Evolutionary conservation across 2,113 vertebrate species (phyloP).

Genomic region (Nematolebias whitei): DNA sequence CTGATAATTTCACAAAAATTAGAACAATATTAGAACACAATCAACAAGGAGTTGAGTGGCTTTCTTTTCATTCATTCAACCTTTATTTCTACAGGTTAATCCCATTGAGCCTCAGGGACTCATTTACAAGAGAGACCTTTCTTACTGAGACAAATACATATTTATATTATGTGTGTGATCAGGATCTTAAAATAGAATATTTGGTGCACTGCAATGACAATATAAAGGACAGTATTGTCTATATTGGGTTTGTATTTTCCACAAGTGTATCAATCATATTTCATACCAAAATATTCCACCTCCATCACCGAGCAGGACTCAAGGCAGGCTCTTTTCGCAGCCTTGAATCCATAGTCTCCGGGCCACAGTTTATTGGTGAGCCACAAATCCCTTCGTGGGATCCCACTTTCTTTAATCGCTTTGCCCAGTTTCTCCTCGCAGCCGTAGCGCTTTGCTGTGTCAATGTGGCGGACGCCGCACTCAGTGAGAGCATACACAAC

Average conservation of each 20-base stretch:
- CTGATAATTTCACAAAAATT: background rate
- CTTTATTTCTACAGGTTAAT: too few species aligned
- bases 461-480: conserved; percentile 80
- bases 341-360: conserved; percentile 78
- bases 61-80: too few species aligned
- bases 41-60: background rate
- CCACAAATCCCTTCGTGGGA: conserved; percentile 79
- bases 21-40: background rate
- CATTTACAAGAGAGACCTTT: too few species aligned
- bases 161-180: too few species aligned
- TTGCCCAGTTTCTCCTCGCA: conserved; percentile 78
- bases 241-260: background rate
- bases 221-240: background rate
- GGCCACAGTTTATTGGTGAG: conserved; percentile 86
- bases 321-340: conserved; percentile 75
- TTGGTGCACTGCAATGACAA: background rate
- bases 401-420: conserved; percentile 74
- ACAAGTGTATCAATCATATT: background rate
- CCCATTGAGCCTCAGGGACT: too few species aligned
- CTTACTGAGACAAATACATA: too few species aligned
- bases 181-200: background rate
- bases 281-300: conserved; percentile 80
- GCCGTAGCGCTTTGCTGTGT: conserved; percentile 82
- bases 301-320: conserved; percentile 79
- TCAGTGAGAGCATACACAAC: conserved; percentile 77